Evolutionary conservation across 2,888 invertebrate genomes (phyloP), one percentile per base, ranked within the genome.

Genomic region (Neuroscelio doddi): DNA sequence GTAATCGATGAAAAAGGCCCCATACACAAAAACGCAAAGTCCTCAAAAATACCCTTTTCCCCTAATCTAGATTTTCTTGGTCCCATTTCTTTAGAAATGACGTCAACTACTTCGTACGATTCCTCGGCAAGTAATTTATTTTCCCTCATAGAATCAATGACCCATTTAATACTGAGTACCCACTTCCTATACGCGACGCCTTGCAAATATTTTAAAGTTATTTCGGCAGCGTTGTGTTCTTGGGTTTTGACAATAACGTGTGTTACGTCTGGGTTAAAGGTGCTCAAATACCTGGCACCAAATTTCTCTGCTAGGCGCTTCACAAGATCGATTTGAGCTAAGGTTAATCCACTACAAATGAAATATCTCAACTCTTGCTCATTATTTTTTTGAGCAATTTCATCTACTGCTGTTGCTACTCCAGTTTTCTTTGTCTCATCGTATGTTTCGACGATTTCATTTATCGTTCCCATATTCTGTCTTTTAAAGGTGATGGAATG

Each of bases 121-220:
- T 72, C 72, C 44, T 80, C 81, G 12, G 74, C 39, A 2, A 79
- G 30, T 10, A 80, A 14, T 12, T 14, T 65, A 3, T 55, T 38
- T 26, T 71, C 32, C 7, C 27, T 55, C 3, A 75, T 21, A 29
- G 75, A 78, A 32, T 77, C 76, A 1, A 64, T 7, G 1, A 80
- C 69, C 82, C 82, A 82, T 12, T 70, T 52, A n/a, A 63, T 72
- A 3, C 52, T 58, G 9, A 82, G 62, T 3, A 81, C 71, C 74
- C 77, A 78, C 26, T 80, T 82, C 17, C 65, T 47, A 15, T 75
- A 71, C 1, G 77, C 81, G 14, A 81, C 67, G 1, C 80, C 81
- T 39, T 79, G 79, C 4, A 82, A 41, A 47, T 76, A 81, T 51
- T 82, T 82, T 5, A 81, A 58, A 1, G 82, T 82, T 29, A 75